Base-by-base conservation (phyloP, 2,888 invertebrate genomes). In the Hirtodrosophila confusa region DNA sequence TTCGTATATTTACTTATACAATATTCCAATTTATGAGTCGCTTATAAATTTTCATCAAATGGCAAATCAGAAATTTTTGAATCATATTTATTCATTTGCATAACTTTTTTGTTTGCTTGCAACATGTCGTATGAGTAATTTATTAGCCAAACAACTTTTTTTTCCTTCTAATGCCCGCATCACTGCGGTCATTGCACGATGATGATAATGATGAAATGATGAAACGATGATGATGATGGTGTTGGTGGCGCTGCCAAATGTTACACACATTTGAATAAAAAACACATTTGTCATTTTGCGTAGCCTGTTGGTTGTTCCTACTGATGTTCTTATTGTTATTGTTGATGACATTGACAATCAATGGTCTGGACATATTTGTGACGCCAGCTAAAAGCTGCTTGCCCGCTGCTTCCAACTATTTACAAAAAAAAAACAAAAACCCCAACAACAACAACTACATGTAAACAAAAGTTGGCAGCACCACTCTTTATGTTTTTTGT, bases 231-330 rank as follows among this genome's bases (percentile, higher is more conserved):
- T 39, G 9, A 36, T 11, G 44, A 55, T 47, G 17, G 41, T 11
- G 45, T 39, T 58, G 60, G 47, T 57, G 64, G 53, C 62, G 61
- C 56, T 48, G 61, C 78, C 83, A 61, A 80, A 87, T 78, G 86
- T 68, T 67, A 60, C 67, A 82, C 61, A 57, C 67, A 87, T 88
- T 80, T 85, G 74, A 80, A 80, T 87, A 82, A 82, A 82, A 87
- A 85, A 62, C 64, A 74, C 75, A 85, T 80, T 85, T 80, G 86
- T 80, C 88, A 87, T 62, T 69, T 58, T 69, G 57, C 41, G n/a
- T 33, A 23, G 61, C 24, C 35, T 58, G 39, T 29, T 61, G 31
- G 31, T 47, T 36, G 23, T 33, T 24, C 10, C 33, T 27, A 24
- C 17, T 61, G 31, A 33, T 39, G 27, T 12, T 53, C 17, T 35